Evolutionary conservation across 2,888 invertebrate species (phyloP).

Genomic region (Boloria euphrosyne): DNA sequence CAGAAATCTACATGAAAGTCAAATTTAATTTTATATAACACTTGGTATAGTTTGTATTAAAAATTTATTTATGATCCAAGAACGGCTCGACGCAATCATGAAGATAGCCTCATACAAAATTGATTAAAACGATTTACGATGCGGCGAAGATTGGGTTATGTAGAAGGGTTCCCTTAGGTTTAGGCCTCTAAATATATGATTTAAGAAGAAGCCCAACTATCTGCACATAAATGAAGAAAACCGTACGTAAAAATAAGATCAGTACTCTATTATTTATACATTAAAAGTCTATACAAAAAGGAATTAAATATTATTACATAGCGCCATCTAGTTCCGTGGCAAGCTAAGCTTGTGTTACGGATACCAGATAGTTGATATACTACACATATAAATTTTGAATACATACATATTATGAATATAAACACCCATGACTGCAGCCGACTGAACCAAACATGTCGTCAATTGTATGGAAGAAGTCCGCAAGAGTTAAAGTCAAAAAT

Average conservation of each 20-base stretch:
- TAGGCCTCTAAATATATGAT: conserved; percentile 21
- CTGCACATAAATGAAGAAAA: background rate
- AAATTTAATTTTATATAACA: background rate
- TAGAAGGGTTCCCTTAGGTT: conserved; percentile 15
- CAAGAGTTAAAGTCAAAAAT: too few species aligned
- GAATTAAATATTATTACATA: too few species aligned
- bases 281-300: background rate
- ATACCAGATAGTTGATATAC: too few species aligned
- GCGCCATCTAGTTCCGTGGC: too few species aligned
- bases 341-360: too few species aligned
- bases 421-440: too few species aligned
- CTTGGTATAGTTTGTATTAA: conserved; percentile 23
- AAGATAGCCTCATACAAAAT: conserved; percentile 38
- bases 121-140: conserved; percentile 36
- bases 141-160: conserved; percentile 25
- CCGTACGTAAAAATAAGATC: too few species aligned
- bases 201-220: conserved; percentile 10
- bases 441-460: too few species aligned
- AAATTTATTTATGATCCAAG: conserved; percentile 23
- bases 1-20: background rate
- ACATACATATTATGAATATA: too few species aligned
- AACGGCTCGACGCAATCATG: conserved; percentile 31
- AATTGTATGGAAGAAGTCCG: too few species aligned
- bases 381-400: too few species aligned
- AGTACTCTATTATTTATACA: background rate